These are phyloP conservation scores for Plecturocebus donacophilus DNA, from an alignment of 2,113 vertebrate genomes.

Conservation along the genomic window DNA sequence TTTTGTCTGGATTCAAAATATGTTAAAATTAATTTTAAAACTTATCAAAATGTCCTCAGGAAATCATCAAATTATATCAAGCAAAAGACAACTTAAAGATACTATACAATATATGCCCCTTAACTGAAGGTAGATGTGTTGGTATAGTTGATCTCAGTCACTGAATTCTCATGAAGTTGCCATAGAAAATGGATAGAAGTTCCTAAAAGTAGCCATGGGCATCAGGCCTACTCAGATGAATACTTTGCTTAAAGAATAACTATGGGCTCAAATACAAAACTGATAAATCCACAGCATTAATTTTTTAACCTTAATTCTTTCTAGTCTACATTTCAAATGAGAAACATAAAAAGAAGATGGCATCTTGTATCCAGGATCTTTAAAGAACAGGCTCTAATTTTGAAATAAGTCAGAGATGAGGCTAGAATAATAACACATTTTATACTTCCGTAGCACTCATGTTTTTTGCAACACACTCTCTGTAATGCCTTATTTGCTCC, in stretches of 20 bases:
- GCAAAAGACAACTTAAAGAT: neutral
- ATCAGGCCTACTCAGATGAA: neutral
- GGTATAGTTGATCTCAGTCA: neutral
- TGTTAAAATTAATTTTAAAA: constrained; percentile 36
- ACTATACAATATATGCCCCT: neutral
- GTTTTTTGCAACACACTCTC: neutral
- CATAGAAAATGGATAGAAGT: constrained; percentile 4
- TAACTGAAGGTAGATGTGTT: neutral
- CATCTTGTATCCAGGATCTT: neutral
- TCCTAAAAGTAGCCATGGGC: neutral
- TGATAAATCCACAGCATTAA: neutral
- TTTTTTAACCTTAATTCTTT: constrained; percentile 43
- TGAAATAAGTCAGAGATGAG: neutral
- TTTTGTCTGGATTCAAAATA: neutral
- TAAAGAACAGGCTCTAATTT: constrained; percentile 17
- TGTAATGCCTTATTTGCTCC: neutral
- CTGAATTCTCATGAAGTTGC: neutral
- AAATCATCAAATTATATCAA: neutral
- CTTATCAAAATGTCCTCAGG: neutral
- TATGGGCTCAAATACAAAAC: constrained; percentile 11
- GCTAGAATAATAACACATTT: neutral
- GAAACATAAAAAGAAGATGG: neutral
- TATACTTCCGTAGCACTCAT: neutral
- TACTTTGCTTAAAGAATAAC: constrained; percentile 23
- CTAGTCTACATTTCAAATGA: constrained; percentile 35